Evolutionary conservation across 2,888 invertebrate genomes (phyloP), one percentile per base, ranked within the genome.

Genomic region (Pterobdella sp.): DNA sequence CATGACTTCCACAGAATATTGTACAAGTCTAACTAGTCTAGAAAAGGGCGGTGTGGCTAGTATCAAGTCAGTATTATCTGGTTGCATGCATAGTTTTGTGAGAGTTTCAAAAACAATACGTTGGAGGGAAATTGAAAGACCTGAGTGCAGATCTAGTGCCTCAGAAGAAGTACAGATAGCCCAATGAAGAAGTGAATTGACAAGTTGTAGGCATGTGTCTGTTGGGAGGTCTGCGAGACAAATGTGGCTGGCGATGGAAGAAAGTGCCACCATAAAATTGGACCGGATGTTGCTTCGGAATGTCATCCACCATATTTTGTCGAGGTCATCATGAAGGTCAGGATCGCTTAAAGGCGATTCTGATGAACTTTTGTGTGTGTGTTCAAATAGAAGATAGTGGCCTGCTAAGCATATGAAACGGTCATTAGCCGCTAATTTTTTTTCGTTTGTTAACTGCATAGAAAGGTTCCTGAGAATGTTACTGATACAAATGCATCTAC

Each of bases 111-210:
- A 88, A 75, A 95, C 94, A 72, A 96, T 88, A 78, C 95, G 89
- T 82, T 94, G 93, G 67, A 95, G 94, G 73, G 94, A 94, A 72
- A 95, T 87, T 79, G 83, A 82, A 63, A 81, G 80, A 0, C 90
- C 90, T 3, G 93, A 91, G 81, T 97, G 91, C 52, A 95, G 92
- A 86, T 97, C 97, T 80, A 93, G 92, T 36, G 95, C 95, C 80
- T 92, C 92, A 0, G 95, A 93, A 68, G 96, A 93, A 0, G 94
- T 93, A 84, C 96, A 97, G 72, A 94, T 92, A 42, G 93, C 91
- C 98, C 97, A 98, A 84, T 98, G 96, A 75, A 98, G 86, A 76
- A 98, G 88, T 35, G 96, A 97, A 84, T 97, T 95, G 76, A 97
- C 87, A 73, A 98, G 88, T 72, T 95, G 94, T 77, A 93, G 88